phyloP scores from a whole-genome alignment of 2,888 invertebrate species.

The Trilocha varians region DNA sequence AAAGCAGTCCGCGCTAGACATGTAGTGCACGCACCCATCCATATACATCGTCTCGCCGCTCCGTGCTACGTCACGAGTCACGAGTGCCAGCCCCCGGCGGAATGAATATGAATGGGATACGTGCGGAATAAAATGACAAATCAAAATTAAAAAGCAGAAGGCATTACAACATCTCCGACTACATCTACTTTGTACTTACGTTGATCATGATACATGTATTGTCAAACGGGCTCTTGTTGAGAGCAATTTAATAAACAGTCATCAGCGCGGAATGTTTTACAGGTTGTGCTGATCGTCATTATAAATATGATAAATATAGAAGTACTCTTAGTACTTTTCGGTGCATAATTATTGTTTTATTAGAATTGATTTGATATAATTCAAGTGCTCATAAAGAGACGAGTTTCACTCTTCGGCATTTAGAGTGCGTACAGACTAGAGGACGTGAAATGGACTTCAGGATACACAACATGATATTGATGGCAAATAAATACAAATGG shows the following conservation, averaged over 20 bases:
- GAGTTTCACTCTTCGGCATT: slow-evolving; percentile 69
- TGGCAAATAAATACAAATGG: slow-evolving; percentile 14
- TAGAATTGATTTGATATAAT: slow-evolving; percentile 4
- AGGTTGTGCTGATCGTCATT: slow-evolving; percentile 1
- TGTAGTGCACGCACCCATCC: slow-evolving; percentile 68
- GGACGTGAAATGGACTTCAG: slow-evolving; percentile 59
- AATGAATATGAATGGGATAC: slow-evolving; percentile 75
- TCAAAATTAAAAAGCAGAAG: slow-evolving; percentile 64
- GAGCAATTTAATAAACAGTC: neutral
- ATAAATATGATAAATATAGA: slow-evolving; percentile 2
- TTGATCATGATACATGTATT: slow-evolving; percentile 21
- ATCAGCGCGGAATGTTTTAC: slow-evolving; percentile 1
- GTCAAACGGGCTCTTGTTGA: neutral
- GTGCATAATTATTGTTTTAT: slow-evolving; percentile 1
- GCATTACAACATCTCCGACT: slow-evolving; percentile 61
- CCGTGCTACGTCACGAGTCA: slow-evolving; percentile 38
- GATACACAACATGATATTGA: slow-evolving; percentile 22
- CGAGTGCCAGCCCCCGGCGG: slow-evolving; percentile 67
- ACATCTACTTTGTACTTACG: slow-evolving; percentile 61
- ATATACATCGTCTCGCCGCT: slow-evolving; percentile 55
- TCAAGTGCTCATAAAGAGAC: slow-evolving; percentile 28
- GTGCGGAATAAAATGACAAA: slow-evolving; percentile 74
- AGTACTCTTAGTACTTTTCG: slow-evolving; percentile 2
- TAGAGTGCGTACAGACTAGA: slow-evolving; percentile 60
- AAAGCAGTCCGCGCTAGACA: slow-evolving; percentile 50